Percentiles rank a stretch among this genome's conserved stretches.
Conservation (phyloP, 2,888 invertebrate species). For the Torymus aiolomorphi region DNA sequence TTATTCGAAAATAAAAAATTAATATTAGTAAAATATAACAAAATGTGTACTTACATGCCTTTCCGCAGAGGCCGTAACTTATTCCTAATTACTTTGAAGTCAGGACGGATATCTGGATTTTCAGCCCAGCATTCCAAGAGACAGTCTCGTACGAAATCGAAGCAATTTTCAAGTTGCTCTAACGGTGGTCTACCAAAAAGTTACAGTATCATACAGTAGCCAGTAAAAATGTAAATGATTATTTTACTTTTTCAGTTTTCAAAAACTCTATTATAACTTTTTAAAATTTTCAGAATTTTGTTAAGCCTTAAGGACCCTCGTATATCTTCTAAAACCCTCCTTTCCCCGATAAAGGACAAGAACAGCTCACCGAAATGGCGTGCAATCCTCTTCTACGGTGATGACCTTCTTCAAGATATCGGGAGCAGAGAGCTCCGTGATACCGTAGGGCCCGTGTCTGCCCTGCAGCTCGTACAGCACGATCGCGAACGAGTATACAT, state of each 20-base stretch:
- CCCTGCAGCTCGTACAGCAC: slow-evolving; percentile 92
- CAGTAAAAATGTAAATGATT: background rate
- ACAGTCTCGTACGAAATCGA: slow-evolving; percentile 91
- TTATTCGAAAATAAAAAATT: too few relatives aligned
- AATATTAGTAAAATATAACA: too few relatives aligned
- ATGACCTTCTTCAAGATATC: slow-evolving; percentile 82
- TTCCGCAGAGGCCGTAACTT: slow-evolving; percentile 88
- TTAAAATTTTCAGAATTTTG: too few relatives aligned
- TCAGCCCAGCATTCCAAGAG: slow-evolving; percentile 93
- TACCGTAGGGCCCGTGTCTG: slow-evolving; percentile 90
- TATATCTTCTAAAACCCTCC: too few relatives aligned
- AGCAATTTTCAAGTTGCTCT: slow-evolving; percentile 86
- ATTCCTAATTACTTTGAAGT: slow-evolving; percentile 88
- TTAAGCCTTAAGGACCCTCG: too few relatives aligned
- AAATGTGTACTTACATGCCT: slow-evolving; percentile 86
- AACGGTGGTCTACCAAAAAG: slow-evolving; percentile 82
- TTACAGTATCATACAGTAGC: background rate
- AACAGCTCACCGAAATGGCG: slow-evolving; percentile 49
- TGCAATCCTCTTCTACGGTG: slow-evolving; percentile 74
- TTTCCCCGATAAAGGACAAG: too few relatives aligned
- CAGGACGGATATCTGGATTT: slow-evolving; percentile 86
- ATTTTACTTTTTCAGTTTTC: background rate
- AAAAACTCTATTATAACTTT: too few relatives aligned
- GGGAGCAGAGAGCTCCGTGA: slow-evolving; percentile 81
- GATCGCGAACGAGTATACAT: slow-evolving; percentile 91